Evolutionary conservation across 2,888 invertebrate species (phyloP).

Genomic region (Laothoe populi): DNA sequence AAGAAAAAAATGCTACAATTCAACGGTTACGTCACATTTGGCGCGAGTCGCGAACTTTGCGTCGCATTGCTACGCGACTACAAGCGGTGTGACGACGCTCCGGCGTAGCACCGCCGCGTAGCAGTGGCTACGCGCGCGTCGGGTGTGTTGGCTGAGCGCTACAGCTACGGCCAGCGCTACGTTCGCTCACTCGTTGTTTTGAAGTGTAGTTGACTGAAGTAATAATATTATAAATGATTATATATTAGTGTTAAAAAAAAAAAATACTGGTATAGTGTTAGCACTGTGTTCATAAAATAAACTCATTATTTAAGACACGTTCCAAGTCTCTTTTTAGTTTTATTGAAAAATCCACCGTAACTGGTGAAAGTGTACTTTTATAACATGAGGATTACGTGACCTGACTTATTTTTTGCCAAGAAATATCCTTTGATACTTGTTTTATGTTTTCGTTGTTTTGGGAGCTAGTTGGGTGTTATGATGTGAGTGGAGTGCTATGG

Average conservation of each 20-base stretch:
- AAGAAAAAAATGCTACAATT: conserved; percentile 24
- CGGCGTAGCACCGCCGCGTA: conserved; percentile 58
- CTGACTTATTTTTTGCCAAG: neutral
- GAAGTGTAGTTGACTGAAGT: conserved; percentile 27
- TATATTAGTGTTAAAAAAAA: too few relatives aligned
- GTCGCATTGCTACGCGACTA: conserved; percentile 64
- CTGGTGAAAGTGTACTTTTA: conserved; percentile 22
- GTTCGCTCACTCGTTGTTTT: conserved; percentile 32
- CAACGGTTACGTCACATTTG: conserved; percentile 59
- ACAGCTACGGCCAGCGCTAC: conserved; percentile 35
- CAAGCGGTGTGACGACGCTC: conserved; percentile 36
- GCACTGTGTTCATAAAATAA: neutral
- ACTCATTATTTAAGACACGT: neutral
- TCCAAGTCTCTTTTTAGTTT: neutral
- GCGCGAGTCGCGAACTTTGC: conserved; percentile 35
- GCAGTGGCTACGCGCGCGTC: conserved; percentile 74
- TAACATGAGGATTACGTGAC: conserved; percentile 40
- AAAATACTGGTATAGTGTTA: too few relatives aligned
- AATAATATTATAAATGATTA: too few relatives aligned
- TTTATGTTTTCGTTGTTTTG: neutral
- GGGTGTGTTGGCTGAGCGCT: conserved; percentile 60
- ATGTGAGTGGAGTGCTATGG: conserved; percentile 50
- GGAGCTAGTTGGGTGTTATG: neutral
- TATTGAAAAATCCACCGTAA: neutral
- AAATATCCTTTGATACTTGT: neutral